phyloP scores from a whole-genome alignment of 2,797 vertebrate species.

The Cuniculus paca region DNA sequence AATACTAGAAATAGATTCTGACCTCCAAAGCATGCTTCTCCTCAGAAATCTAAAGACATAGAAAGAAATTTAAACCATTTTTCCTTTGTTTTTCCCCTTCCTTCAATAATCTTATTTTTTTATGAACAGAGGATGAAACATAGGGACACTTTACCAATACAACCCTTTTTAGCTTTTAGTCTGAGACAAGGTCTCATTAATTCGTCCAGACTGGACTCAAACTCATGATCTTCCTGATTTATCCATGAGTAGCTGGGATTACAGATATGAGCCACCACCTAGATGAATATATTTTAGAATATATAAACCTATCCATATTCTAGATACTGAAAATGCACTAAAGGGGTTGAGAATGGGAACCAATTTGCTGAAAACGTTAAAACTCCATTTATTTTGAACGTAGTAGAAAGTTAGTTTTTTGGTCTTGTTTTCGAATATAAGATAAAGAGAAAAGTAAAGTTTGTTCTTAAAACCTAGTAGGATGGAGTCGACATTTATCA shows the following conservation, averaged over 20 bases:
- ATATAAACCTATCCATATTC: neutral
- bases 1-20: neutral
- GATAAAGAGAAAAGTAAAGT: slow-evolving; percentile 1
- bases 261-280: neutral
- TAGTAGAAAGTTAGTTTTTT: neutral
- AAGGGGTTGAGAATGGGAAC: neutral
- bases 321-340: neutral
- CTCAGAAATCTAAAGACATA: neutral
- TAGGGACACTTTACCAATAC: neutral
- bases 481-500: neutral
- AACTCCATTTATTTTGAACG: neutral
- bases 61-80: neutral
- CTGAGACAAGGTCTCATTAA: neutral
- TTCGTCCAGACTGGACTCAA: neutral
- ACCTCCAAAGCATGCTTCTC: neutral
- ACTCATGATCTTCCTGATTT: neutral
- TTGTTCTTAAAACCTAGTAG: neutral
- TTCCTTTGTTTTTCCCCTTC: neutral
- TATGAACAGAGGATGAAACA: neutral
- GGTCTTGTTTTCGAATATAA: neutral
- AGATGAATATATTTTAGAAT: neutral
- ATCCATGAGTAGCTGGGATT: neutral
- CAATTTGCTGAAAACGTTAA: neutral
- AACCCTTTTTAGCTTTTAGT: neutral
- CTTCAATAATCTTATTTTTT: neutral